phyloP scores from a whole-genome alignment of 2,888 invertebrate species.

The Drosophila stalkeri region DNA sequence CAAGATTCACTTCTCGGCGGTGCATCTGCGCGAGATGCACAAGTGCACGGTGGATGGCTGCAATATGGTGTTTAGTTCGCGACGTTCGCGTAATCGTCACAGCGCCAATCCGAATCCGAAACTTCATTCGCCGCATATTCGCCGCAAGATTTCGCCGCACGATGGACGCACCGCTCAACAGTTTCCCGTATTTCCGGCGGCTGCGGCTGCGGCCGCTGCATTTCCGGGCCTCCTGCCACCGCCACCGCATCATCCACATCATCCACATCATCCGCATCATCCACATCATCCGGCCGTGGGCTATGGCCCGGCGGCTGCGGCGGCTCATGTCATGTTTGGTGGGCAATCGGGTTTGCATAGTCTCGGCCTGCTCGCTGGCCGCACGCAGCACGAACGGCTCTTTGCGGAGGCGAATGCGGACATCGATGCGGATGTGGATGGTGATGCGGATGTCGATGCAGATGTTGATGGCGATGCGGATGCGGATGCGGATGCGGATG shows the following conservation, averaged over 20 bases:
- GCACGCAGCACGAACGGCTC: conserved; percentile 64
- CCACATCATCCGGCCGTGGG: conserved; percentile 41
- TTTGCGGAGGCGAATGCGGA: conserved; percentile 37
- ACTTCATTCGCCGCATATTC: conserved; percentile 96
- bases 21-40: conserved; percentile 99
- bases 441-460: conserved; percentile 58
- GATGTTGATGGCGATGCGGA: conserved; percentile 62
- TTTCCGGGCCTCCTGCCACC: conserved; percentile 86
- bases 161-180: conserved; percentile 94
- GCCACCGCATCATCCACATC: conserved; percentile 38
- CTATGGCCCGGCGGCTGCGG: conserved; percentile 62
- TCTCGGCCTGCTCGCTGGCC: conserved; percentile 59
- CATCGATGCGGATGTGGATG: conserved; percentile 61
- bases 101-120: conserved; percentile 99
- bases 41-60: conserved; percentile 99
- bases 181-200: conserved; percentile 88
- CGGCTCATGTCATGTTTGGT: conserved; percentile 70
- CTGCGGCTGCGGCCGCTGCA: conserved; percentile 86
- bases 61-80: conserved; percentile 99
- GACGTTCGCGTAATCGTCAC: conserved; percentile 97
- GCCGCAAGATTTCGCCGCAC: conserved; percentile 97
- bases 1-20: conserved; percentile 99
- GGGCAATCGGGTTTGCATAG: conserved; percentile 56
- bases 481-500: conserved; percentile 56
- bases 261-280: conserved; percentile 40